Conservation (phyloP, 2,888 invertebrate genomes). For the Thelaira solivaga region DNA sequence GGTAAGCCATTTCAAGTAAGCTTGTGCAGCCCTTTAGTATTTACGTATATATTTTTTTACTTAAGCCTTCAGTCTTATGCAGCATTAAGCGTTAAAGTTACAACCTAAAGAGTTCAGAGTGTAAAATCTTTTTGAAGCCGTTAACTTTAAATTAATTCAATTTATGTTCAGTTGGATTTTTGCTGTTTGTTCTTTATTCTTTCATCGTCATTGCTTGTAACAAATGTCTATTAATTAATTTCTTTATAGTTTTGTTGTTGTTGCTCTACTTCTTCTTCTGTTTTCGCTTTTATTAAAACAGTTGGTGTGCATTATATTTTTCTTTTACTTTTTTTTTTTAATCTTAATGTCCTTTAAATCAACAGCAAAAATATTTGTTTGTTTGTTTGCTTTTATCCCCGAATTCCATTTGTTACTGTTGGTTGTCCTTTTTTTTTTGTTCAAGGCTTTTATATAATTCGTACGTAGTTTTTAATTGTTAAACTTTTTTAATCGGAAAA, state of each 20-base stretch:
- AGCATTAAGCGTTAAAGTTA: not conserved
- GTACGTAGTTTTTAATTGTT: constrained; percentile 62
- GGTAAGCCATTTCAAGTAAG: too few species aligned
- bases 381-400: constrained; percentile 12
- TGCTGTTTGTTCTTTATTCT: constrained; percentile 17
- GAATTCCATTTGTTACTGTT: constrained; percentile 16
- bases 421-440: constrained; percentile 24
- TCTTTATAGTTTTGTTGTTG: constrained; percentile 40
- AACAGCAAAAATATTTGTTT: constrained; percentile 10
- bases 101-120: constrained; percentile 33
- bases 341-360: constrained; percentile 20
- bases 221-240: constrained; percentile 67
- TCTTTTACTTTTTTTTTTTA: not conserved
- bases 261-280: constrained; percentile 24
- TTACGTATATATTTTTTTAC: too few species aligned
- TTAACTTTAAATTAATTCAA: constrained; percentile 61
- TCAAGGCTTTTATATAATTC: constrained; percentile 31
- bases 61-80: not conserved
- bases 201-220: constrained; percentile 43
- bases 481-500: constrained; percentile 63
- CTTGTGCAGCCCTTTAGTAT: too few species aligned
- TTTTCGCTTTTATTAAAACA: constrained; percentile 19
- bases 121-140: constrained; percentile 58
- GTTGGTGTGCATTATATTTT: constrained; percentile 38
- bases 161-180: constrained; percentile 54